Evolutionary conservation across 2,888 invertebrate species (phyloP).

Genomic region (Allygus modestus): DNA sequence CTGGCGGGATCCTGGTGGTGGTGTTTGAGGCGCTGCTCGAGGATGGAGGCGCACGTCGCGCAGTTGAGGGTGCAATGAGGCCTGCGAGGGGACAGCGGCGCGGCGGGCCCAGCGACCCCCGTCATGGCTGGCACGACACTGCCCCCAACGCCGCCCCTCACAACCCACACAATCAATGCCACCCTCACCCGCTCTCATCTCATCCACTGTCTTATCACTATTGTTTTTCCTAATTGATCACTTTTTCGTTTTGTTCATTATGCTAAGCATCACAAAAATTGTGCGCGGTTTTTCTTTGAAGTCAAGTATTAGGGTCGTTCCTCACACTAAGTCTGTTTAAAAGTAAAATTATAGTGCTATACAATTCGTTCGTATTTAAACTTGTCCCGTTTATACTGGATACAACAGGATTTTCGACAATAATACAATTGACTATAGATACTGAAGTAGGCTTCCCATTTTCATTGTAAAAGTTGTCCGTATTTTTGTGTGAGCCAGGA

Average conservation of each 20-base stretch:
- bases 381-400: too few relatives aligned
- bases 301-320: too few relatives aligned
- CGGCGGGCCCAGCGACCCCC: constrained; percentile 52
- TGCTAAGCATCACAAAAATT: neutral
- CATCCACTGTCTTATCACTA: constrained; percentile 14
- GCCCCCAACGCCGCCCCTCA: constrained; percentile 10
- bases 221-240: constrained; percentile 22
- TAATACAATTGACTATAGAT: too few relatives aligned
- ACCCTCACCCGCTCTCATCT: constrained; percentile 58
- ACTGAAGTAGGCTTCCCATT: too few relatives aligned
- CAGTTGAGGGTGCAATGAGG: constrained; percentile 82
- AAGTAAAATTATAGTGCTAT: too few relatives aligned
- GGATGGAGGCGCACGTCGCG: constrained; percentile 82
- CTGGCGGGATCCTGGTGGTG: constrained; percentile 56
- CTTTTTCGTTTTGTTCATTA: neutral
- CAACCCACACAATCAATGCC: constrained; percentile 59
- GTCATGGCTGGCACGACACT: constrained; percentile 51
- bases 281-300: neutral
- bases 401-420: too few relatives aligned
- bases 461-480: too few relatives aligned
- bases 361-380: too few relatives aligned
- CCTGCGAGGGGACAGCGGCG: constrained; percentile 66
- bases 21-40: constrained; percentile 80
- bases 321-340: too few relatives aligned
- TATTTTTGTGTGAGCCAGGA: too few relatives aligned